phyloP scores from a whole-genome alignment of 2,888 invertebrate genomes.

The Hirtodrosophila histrioides region DNA sequence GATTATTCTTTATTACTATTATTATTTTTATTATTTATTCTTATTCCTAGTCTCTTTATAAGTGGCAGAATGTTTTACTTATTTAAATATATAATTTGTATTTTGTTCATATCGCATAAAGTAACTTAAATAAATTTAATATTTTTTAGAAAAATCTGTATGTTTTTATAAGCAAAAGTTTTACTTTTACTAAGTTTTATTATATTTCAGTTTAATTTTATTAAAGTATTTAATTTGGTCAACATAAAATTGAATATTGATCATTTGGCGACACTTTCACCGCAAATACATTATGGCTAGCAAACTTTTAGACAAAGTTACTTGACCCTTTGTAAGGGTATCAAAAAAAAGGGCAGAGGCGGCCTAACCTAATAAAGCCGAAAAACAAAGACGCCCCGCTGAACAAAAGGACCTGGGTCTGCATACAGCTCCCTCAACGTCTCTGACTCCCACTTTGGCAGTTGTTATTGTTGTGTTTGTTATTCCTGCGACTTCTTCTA shows the following conservation, averaged over 20 bases:
- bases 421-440: slow-evolving; percentile 2
- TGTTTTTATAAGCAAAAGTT: too few relatives aligned
- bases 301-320: slow-evolving; percentile 21
- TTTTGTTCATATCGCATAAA: too few relatives aligned
- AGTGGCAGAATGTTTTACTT: too few relatives aligned
- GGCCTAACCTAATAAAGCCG: slow-evolving; percentile 75
- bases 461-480: slow-evolving; percentile 39
- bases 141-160: too few relatives aligned
- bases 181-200: too few relatives aligned
- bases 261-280: not conserved
- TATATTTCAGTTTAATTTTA: too few relatives aligned
- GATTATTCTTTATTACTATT: too few relatives aligned
- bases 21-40: too few relatives aligned
- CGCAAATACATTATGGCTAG: not conserved
- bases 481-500: slow-evolving; percentile 6
- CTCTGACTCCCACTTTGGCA: slow-evolving; percentile 42
- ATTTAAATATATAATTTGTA: too few relatives aligned
- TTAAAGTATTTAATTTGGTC: too few relatives aligned
- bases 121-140: too few relatives aligned
- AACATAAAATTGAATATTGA: not conserved
- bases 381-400: slow-evolving; percentile 70
- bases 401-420: slow-evolving; percentile 57
- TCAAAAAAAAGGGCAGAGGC: slow-evolving; percentile 34
- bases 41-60: too few relatives aligned
- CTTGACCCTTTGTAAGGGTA: slow-evolving; percentile 33